These are phyloP conservation scores for Spicauda simplicius DNA, from an alignment of 2,888 invertebrate genomes.

Conservation along the genomic window DNA sequence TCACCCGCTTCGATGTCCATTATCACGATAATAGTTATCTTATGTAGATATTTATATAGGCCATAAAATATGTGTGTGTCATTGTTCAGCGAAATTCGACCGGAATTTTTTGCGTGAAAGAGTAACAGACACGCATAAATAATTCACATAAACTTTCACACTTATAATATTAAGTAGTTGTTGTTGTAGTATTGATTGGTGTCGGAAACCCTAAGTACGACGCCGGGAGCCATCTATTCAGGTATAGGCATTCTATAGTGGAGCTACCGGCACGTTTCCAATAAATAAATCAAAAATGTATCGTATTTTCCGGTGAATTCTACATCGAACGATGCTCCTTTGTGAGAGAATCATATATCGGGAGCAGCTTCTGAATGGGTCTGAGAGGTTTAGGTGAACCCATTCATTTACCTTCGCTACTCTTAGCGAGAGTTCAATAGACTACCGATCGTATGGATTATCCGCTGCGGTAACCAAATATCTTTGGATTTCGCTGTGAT, in stretches of 20 bases:
- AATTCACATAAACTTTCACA: too few relatives aligned
- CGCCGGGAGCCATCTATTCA: neutral
- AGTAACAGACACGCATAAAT: too few relatives aligned
- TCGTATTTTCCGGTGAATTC: slow-evolving; percentile 32
- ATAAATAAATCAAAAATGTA: slow-evolving; percentile 36
- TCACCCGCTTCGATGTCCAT: too few relatives aligned
- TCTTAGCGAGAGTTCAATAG: slow-evolving; percentile 53
- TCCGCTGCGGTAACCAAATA: slow-evolving; percentile 31
- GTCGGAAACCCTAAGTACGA: neutral
- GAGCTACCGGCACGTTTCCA: slow-evolving; percentile 31
- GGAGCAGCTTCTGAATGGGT: slow-evolving; percentile 49
- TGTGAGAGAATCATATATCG: slow-evolving; percentile 37
- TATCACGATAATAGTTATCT: too few relatives aligned
- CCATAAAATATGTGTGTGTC: too few relatives aligned
- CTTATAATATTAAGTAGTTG: too few relatives aligned
- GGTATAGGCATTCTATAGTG: slow-evolving; percentile 6
- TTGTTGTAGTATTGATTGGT: neutral
- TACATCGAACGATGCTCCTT: slow-evolving; percentile 30
- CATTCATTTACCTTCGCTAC: slow-evolving; percentile 65
- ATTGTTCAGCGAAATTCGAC: too few relatives aligned
- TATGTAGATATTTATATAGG: too few relatives aligned
- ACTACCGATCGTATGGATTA: slow-evolving; percentile 33
- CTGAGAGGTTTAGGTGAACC: slow-evolving; percentile 58
- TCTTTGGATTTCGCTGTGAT: slow-evolving; percentile 18
- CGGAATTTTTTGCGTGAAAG: too few relatives aligned